Base-by-base conservation (phyloP, 2,113 vertebrate species). In the Ceuthmochares aereus region DNA sequence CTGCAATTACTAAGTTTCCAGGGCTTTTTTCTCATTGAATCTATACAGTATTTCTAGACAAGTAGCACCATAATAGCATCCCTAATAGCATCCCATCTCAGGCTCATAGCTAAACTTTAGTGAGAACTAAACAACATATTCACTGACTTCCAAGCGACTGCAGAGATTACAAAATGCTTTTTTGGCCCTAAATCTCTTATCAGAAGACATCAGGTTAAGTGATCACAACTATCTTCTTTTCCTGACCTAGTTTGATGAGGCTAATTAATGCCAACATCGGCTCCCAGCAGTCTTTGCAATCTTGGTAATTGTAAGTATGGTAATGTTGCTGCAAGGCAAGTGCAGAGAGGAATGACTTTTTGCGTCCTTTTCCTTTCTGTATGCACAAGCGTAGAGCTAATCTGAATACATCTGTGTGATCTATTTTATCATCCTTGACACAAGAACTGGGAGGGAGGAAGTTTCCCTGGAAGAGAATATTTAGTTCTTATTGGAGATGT, bases 231-330 rank as follows among this genome's bases (percentile, higher is more conserved):
- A 2, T 56, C 14, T 77, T 64, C 43, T 84, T 84, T 55, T 84
- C 11, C 63, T 83, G 59, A 73, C 63, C 52, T 1, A 1, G 37
- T 80, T 9, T 88, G 72, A 93, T 92, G 78, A 37, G 59, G 47
- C 43, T 93, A 94, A 95, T 83, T 96, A 94, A 93, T 81, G 72
- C 36, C 76, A 93, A 18, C 56, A 32, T 95, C 95, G 88, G 37
- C 32, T 91, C 54, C 82, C 70, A 94, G 55, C 27, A 80, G 36
- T 25, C 74, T 79, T 93, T 15, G 26, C 32, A 83, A 49, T 80
- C 32, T 62, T 89, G 87, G 81, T 36, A 72, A 63, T 40, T 79
- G 6, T 72, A 69, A 69, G 62, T 54, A 51, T 11, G 51, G 58
- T 58, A 69, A 76, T 26, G n/a, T 4, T 86, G 70, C 78, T 76